Base-by-base conservation (phyloP, 2,888 invertebrate species). In the Ophion ellenae region DNA sequence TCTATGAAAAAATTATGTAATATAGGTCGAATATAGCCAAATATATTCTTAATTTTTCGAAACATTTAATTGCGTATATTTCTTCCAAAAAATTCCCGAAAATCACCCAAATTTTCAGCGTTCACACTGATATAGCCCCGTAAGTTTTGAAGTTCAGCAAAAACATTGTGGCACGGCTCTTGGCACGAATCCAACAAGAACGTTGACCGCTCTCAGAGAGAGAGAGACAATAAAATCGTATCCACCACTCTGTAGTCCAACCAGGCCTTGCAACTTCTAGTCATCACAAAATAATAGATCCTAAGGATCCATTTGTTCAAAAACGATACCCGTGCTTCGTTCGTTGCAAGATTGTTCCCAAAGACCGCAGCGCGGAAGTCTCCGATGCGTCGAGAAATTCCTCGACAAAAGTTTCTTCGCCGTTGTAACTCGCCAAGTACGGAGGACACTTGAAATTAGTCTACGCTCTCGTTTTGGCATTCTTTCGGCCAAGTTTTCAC, bases 401-500 rank as follows among this genome's bases (percentile, higher is more conserved):
- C 67, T 53, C 74, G 61, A 53, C 32, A 32, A 75, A 84, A 84
- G 74, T 76, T 84, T 77, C 53, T 67, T n/a, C 47, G 47, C 63
- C 61, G 40, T 74, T 61, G 59, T 57, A 36, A 84, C 77, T 76
- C 73, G 71, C 24, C 73, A 32, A 77, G 32, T 66, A 20, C 28
- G 61, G 61, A 59, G 67, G 66, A 73, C 76, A 32, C 67, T 63
- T 59, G 10, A 69, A 81, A 84, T 84, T 84, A 77, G 77, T 63
- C 67, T 24, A 24, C 67, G 53, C 53, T 66, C 28, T 73, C 40
- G 24, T 81, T 64, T 74, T 45, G 75, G 32, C 63, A 36, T 74
- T 84, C 53, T 71, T 71, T 32, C 73, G 40, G 24, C 36, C 66
- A 75, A 53, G 64, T 80, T 80, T 84, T 84, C 80, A 80, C 75